Evolutionary conservation across 2,113 vertebrate species (phyloP), one percentile per base, ranked within the genome.

Genomic region (Muscicapa adusta): DNA sequence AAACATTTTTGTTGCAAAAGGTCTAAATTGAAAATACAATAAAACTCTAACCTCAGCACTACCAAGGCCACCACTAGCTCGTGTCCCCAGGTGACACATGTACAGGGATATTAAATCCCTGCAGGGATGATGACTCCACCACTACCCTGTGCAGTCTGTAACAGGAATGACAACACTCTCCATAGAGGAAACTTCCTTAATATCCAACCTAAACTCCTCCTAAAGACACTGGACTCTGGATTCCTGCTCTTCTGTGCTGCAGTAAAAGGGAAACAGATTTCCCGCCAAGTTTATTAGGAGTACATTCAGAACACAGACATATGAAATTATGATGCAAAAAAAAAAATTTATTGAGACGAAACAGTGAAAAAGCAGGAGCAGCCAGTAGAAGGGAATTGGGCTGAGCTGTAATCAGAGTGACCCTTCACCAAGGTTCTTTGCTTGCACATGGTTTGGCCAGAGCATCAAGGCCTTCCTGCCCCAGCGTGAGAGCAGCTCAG

Each of bases 331-430:
- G 11, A 60, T 60, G 72, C 26, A 48, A 48, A 18, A 16, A 60
- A 75, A 33, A 51, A 50, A 19, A 3, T 76, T 76, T 61, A 75
- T 60, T 61, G 43, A 7, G 22, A 31, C 3, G 25, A 61, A 60
- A 38, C 0, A 33, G 9, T 38, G 20, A 31, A 48, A 38, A 38
- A 25, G 12, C 15, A 75, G 16, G 23, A 62, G 16, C 8, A 50
- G 5, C 2, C 22, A 65, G 31, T 8, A 6, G 17, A 75, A 61
- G 17, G 24, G 6, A 61, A 12, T 0, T 2, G 4, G 3, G 5
- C 10, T 50, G 48, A 26, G 14, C 14, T 50, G 25, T 25, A 26
- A 50, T 13, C 16, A 6, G 15, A 25, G 50, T 8, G 16, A 28
- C 25, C 50, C 28, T 51, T 26, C 28, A 5, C 14, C 3, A 5